These are phyloP conservation scores for Stenchaetothrips biformis DNA, from an alignment of 2,888 invertebrate genomes.

Conservation along the genomic window DNA sequence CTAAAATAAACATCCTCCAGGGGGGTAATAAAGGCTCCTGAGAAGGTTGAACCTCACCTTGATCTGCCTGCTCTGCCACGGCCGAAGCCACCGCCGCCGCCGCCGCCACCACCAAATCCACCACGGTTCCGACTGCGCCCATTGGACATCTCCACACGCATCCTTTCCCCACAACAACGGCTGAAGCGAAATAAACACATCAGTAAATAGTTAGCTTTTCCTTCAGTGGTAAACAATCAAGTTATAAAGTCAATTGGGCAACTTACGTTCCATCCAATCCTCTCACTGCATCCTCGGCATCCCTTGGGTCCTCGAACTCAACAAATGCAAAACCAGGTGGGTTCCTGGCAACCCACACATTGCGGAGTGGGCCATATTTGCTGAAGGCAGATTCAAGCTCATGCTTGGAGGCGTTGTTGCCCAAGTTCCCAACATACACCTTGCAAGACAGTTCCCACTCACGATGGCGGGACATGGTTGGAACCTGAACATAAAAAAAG, in stretches of 20 bases:
- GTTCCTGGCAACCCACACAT: constrained; percentile 91
- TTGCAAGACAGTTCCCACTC: constrained; percentile 87
- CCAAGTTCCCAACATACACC: constrained; percentile 88
- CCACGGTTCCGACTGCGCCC: constrained; percentile 10
- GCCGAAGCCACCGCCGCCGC: constrained; percentile 41
- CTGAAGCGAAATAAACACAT: constrained; percentile 49
- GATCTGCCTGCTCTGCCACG: constrained; percentile 36
- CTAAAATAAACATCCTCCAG: no score
- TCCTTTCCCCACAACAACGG: constrained; percentile 82
- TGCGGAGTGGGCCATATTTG: constrained; percentile 81
- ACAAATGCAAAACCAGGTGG: constrained; percentile 90
- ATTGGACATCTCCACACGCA: constrained; percentile 83
- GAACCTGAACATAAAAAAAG: not conserved
- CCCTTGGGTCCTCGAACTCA: constrained; percentile 84
- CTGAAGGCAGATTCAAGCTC: constrained; percentile 83
- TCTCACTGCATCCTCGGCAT: constrained; percentile 80
- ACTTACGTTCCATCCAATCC: constrained; percentile 79
- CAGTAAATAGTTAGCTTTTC: not conserved
- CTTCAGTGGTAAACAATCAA: not conserved
- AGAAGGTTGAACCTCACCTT: not conserved
- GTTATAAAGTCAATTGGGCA: constrained; percentile 12
- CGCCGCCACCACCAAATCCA: constrained; percentile 4
- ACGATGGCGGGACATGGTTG: constrained; percentile 46
- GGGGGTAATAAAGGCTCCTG: no score
- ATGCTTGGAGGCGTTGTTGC: constrained; percentile 83